Conservation (phyloP, 2,888 invertebrate genomes). For the Papilio elwesi region DNA sequence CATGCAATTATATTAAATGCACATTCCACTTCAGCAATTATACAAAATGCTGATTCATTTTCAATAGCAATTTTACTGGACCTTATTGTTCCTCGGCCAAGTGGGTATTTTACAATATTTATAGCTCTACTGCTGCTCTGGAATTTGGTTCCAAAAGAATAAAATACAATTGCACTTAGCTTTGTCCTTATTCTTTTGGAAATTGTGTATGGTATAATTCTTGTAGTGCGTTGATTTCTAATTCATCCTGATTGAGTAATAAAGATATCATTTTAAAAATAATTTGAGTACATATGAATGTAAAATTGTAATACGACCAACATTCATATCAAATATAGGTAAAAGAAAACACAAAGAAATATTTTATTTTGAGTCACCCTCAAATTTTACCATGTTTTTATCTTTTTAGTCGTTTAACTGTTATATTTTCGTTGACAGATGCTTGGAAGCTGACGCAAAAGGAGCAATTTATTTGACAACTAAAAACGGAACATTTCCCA, state of each 20-base stretch:
- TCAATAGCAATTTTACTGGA: slow-evolving; percentile 5
- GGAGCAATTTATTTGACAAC: slow-evolving; percentile 81
- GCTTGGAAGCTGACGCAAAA: slow-evolving; percentile 67
- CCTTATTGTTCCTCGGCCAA: slow-evolving; percentile 25
- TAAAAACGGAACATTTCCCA: slow-evolving; percentile 82
- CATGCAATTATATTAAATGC: slow-evolving; percentile 34
- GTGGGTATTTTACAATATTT: slow-evolving; percentile 21
- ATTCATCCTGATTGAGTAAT: no score
- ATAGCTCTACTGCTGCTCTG: not conserved
- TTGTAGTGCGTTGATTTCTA: no score
- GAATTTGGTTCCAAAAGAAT: slow-evolving; percentile 10
- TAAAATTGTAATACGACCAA: no score
- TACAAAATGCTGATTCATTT: slow-evolving; percentile 13
- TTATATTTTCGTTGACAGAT: slow-evolving; percentile 57
- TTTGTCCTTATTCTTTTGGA: no score
- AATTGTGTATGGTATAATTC: no score
- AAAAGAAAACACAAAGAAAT: no score
- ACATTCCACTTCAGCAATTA: slow-evolving; percentile 34
- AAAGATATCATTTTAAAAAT: no score
- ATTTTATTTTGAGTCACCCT: no score
- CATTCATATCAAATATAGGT: no score
- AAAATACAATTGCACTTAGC: not conserved
- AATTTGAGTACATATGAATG: no score
- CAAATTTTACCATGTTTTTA: no score
- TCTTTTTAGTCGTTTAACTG: not conserved